phyloP scores from a whole-genome alignment of 92 coral and sea anemone genomes.

The Blastomussa wellsi region DNA sequence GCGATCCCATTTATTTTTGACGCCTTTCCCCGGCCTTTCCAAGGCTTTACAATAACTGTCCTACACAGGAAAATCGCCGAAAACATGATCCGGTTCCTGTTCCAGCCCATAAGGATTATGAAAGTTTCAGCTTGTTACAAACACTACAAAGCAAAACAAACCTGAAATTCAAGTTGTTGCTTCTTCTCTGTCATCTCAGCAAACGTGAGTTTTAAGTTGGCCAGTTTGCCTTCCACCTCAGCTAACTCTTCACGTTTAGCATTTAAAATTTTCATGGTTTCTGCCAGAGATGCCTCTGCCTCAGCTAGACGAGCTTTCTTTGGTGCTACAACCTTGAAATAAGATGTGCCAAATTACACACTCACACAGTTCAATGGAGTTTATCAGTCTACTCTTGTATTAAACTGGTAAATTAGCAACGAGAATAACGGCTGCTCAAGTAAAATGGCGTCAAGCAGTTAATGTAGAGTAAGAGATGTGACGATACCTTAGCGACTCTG shows the following conservation, averaged over 20 bases:
- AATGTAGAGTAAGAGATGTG: background rate
- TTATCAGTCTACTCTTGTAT: background rate
- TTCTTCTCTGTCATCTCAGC: constrained; percentile 98
- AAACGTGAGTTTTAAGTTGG: constrained; percentile 87
- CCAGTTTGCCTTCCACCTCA: constrained; percentile 95
- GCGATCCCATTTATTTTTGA: background rate
- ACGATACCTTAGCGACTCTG: constrained; percentile 93
- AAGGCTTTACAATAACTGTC: background rate
- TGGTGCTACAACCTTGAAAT: constrained; percentile 89
- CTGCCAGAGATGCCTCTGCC: constrained; percentile 92
- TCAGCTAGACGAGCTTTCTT: constrained; percentile 93
- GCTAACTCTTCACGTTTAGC: constrained; percentile 92
- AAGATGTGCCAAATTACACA: constrained; percentile 7
- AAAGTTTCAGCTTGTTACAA: too few relatives aligned
- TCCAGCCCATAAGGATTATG: too few relatives aligned
- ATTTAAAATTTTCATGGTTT: constrained; percentile 91
- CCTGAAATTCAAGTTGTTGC: constrained; percentile 96
- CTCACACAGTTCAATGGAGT: background rate
- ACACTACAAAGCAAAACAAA: constrained; percentile 15
- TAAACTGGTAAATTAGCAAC: background rate
- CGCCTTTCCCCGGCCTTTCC: background rate
- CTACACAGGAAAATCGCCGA: background rate
- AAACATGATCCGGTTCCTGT: background rate
- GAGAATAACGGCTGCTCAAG: background rate
- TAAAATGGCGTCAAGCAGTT: background rate